phyloP scores from a whole-genome alignment of 37 sponge, comb jelly and placozoan genomes.

The Geodia barretti region DNA sequence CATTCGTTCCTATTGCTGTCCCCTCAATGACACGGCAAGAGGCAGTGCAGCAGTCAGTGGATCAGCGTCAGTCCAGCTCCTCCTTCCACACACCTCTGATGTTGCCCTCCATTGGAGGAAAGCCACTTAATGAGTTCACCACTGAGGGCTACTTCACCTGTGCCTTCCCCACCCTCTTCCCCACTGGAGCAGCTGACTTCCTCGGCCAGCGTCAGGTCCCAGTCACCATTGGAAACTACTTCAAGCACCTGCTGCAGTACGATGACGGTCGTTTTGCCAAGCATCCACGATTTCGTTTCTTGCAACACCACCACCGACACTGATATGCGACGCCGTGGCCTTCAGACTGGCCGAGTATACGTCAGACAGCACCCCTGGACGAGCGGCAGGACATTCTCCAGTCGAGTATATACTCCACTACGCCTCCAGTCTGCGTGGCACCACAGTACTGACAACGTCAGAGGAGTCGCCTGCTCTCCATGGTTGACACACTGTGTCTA shows the following conservation, averaged over 20 bases:
- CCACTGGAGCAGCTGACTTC: constrained; percentile 39
- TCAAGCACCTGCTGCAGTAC: constrained; percentile 43
- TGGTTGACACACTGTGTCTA: constrained; percentile 52
- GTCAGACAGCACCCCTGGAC: constrained; percentile 20
- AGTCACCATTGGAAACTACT: constrained; percentile 34
- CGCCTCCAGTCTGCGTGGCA: too few species aligned
- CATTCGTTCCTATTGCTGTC: constrained; percentile 32
- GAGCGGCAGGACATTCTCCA: too few species aligned
- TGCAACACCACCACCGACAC: constrained; percentile 49
- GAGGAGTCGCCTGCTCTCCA: constrained; percentile 13
- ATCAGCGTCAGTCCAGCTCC: too few species aligned
- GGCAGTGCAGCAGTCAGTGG: too few species aligned
- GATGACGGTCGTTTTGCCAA: constrained; percentile 42
- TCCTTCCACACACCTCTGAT: too few species aligned
- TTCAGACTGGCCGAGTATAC: too few species aligned
- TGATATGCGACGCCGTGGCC: constrained; percentile 50
- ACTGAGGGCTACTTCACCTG: constrained; percentile 45
- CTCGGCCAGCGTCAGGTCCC: constrained; percentile 4
- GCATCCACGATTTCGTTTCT: constrained; percentile 46
- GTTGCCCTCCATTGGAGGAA: constrained; percentile 34
- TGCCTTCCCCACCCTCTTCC: constrained; percentile 55
- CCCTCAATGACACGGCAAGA: too few species aligned
- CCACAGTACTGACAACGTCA: constrained; percentile 39
- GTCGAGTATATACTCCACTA: too few species aligned
- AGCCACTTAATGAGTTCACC: constrained; percentile 44